Percentiles rank a stretch among this genome's conserved stretches.
Evolutionary conservation across 2,888 invertebrate genomes (phyloP).

Genomic region (Lacanobia wlatinum): DNA sequence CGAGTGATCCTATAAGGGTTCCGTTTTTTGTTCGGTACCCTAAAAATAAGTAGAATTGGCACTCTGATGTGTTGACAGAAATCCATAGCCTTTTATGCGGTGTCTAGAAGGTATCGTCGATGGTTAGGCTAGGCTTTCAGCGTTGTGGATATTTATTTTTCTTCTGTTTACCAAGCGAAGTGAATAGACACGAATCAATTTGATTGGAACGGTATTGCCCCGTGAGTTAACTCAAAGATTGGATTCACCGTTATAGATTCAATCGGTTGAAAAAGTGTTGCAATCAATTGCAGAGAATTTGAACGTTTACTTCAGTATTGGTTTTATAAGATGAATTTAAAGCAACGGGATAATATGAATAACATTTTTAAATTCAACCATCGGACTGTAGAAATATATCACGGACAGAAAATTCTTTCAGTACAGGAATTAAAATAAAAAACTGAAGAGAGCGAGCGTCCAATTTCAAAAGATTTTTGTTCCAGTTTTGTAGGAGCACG

Average conservation of each 20-base stretch:
- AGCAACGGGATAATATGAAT: constrained; percentile 10
- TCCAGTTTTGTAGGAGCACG: constrained; percentile 31
- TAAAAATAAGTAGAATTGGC: no score
- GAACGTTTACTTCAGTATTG: not conserved
- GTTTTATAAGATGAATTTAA: not conserved
- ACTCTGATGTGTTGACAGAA: not conserved
- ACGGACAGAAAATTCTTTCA: constrained; percentile 39
- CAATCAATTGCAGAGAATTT: constrained; percentile 35
- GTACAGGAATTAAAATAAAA: constrained; percentile 46
- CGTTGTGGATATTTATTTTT: constrained; percentile 24
- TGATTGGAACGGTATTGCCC: constrained; percentile 39
- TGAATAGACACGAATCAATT: constrained; percentile 50
- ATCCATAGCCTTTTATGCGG: not conserved
- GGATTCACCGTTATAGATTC: constrained; percentile 33
- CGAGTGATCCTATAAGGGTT: no score
- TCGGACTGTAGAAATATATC: constrained; percentile 38
- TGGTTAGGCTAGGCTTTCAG: constrained; percentile 9
- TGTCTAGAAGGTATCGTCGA: not conserved
- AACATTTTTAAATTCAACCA: constrained; percentile 29
- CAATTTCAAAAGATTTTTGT: constrained; percentile 55
- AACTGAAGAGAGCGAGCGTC: constrained; percentile 27
- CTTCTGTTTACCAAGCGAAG: constrained; percentile 43
- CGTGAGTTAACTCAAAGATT: constrained; percentile 35
- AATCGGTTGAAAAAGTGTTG: constrained; percentile 47
- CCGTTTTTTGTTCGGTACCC: no score